Evolutionary conservation across 2,888 invertebrate genomes (phyloP), one percentile per base, ranked within the genome.

Genomic region (Ennomos fuscantarius): DNA sequence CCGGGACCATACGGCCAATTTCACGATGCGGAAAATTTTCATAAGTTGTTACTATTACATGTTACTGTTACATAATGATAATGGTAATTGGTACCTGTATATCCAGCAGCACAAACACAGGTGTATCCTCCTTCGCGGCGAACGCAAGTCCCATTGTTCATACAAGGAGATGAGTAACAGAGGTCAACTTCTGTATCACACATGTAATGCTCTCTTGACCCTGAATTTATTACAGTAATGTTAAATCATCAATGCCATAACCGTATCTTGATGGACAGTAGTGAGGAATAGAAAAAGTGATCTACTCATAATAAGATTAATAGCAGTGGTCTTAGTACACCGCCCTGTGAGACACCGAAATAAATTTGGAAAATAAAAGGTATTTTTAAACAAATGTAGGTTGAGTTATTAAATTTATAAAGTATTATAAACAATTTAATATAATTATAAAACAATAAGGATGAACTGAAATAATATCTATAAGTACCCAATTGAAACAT

Each of bases 161-260:
- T 93, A 79, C 99, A 99, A 0, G 99, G 99, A 69, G 97, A 97
- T 0, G 99, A 99, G 82, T 99, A 99, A 80, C 99, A 99, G 1
- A 99, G 92, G 85, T 99, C 98, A 1, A 99, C 98, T 85, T 99
- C 99, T 0, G 97, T 97, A 78, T 99, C 99, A 78, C 99, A 99
- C 71, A 98, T 93, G 81, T 98, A 98, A 78, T 97, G 97, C 70
- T 97, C 97, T 64, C 95, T 94, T 60, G 97, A 96, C 1, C 98
- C 97, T 94, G 77, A 6, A 46, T 10, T 24, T 34, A 10, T 12
- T 24, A 24, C 24, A 24, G 6, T 24, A 6, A 24, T 24, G 24
- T 3, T 24, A 6, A 24, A 15, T 15, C 15, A 15, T 3, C 3
- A 6, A 24, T 24, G 6, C 6, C 24, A 24, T 24, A 1, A 24